Base-by-base conservation (phyloP, 2,888 invertebrate species). In the Drosophila niveifrons region DNA sequence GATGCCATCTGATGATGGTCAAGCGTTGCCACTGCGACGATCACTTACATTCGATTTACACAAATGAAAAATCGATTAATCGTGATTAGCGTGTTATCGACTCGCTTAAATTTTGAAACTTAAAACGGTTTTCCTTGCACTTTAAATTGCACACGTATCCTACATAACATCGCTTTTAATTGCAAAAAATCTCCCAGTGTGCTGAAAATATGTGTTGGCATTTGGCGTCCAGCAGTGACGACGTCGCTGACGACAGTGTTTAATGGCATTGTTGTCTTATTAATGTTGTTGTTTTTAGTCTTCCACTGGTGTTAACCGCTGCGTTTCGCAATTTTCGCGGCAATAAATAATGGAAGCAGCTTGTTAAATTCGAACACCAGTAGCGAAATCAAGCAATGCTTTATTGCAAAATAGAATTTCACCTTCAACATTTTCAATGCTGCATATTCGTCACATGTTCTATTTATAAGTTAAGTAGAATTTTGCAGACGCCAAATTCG, bases 291-390 rank as follows among this genome's bases (percentile, higher is more conserved):
- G 29, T 23, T 70, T 18, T 18, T 17, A 11, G n/a, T 11, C 28
- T 15, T 10, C 23, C 13, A 13, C n/a, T 36, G 18, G n/a, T 13
- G 59, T 51, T 61, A 59, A 64, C 65, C 68, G 69, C 75, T 72
- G 70, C 70, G 68, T 67, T 80, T 73, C 71, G 70, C 70, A 85
- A 80, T 82, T 82, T 76, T 64, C 1, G 61, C 57, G 66, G 73
- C 78, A 71, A 82, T 84, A 82, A 84, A 85, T 85, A 78, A 83
- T 84, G 66, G 66, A 66, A 82, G 64, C 67, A 72, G 72, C 78
- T 82, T 73, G 72, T 80, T 81, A 73, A 78, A 72, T 74, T 75
- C 64, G 59, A 51, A 61, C 59, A 53, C 58, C 36, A 34, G 11
- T 44, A 51, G 51, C 43, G 29, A 17, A 43, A 36, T 56, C 18